Evolutionary conservation across 2,888 invertebrate species (phyloP), one percentile per base, ranked within the genome.

Genomic region (Phyllotreta cruciferae): DNA sequence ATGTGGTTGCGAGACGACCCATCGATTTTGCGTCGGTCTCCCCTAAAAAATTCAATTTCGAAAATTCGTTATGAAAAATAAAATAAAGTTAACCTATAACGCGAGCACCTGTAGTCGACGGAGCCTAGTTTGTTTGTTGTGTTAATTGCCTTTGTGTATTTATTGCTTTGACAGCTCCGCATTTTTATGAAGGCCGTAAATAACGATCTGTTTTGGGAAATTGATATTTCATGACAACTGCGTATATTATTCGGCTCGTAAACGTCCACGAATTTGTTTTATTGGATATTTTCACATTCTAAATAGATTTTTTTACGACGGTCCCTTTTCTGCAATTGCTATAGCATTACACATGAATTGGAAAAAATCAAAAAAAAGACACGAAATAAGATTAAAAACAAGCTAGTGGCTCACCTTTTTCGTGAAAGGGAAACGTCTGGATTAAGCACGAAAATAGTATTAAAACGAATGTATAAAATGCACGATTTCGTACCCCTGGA

Each of bases 61-160:
- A 56, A 45, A 64, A 50, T 44, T 44, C 50, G 47, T 56, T 39
- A 54, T 10, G 9, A 36, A 56, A 62, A 56, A 57, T 42, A 41
- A 57, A 61, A 61, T 54, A 41, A 63, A 60, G 63, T 63, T 57
- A 64, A 41, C 60, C 64, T 64, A 64, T 64, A 60, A 44, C 64
- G 62, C 64, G 62, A 50, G 64, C 62, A 70, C 66, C 68, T 68
- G 66, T 67, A 61, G 63, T 66, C 63, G 64, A 58, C 50, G 66
- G 67, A 66, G 64, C 68, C 24, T 66, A 71, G 63, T 56, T 75
- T 75, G 74, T 75, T 75, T 75, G 73, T 71, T 74, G 71, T 74
- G 70, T 76, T 76, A 75, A 76, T 76, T 76, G 74, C 73, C 71
- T 72, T 73, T 67, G 71, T 67, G 71, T 72, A 74, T 75, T 76